phyloP scores from a whole-genome alignment of 2,797 vertebrate species.

The Phaenicophaeus curvirostris region DNA sequence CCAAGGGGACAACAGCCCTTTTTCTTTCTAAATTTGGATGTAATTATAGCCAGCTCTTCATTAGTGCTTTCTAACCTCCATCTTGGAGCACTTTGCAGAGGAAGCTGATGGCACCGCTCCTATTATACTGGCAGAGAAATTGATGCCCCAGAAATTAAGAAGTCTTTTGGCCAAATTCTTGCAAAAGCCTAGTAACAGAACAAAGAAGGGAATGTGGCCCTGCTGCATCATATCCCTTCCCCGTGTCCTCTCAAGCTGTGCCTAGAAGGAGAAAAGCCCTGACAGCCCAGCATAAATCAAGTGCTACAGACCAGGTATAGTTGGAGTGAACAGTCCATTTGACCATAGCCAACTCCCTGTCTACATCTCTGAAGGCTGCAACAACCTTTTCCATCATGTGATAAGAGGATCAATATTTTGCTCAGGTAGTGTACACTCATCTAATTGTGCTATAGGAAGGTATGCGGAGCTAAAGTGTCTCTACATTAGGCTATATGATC shows the following conservation, averaged over 20 bases:
- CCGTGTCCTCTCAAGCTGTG: rapidly evolving
- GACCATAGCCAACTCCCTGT: not conserved
- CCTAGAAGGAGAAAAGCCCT: not conserved
- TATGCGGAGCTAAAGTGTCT: not conserved
- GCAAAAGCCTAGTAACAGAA: not conserved
- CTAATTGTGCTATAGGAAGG: not conserved
- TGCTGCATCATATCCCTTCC: not conserved
- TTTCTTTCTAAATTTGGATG: slow-evolving; percentile 47
- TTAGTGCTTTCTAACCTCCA: slow-evolving; percentile 31
- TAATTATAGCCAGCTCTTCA: slow-evolving; percentile 39
- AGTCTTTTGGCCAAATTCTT: not conserved
- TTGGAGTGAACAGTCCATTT: not conserved
- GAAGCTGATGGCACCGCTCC: slow-evolving; percentile 3
- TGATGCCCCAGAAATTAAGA: not conserved
- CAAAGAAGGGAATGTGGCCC: not conserved
- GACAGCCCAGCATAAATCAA: not conserved
- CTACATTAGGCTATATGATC: not conserved
- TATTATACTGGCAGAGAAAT: slow-evolving; percentile 1
- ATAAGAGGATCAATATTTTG: not conserved
- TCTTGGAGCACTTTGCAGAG: not conserved
- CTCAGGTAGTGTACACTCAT: not conserved
- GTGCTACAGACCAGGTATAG: not conserved
- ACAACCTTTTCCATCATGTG: rapidly evolving
- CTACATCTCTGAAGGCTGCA: not conserved
- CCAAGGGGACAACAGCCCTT: slow-evolving; percentile 35